A percentile compares a stretch with the other conserved stretches of the same genome.
These are phyloP conservation scores for Chaenogobius annularis DNA, from an alignment of 2,113 vertebrate species.

Conservation along the genomic window DNA sequence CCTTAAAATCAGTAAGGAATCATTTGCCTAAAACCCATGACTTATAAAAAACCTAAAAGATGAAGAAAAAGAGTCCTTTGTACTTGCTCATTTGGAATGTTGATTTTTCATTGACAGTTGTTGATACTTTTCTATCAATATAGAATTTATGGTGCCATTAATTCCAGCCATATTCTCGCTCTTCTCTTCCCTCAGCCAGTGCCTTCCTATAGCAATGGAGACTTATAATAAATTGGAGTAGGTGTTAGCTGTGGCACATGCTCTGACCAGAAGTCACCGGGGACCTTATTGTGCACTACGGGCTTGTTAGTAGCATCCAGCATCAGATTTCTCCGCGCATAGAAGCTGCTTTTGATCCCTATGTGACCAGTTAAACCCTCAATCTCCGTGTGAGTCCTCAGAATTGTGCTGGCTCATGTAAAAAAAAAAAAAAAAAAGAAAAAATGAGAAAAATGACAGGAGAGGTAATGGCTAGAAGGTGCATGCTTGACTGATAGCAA, in stretches of 20 bases:
- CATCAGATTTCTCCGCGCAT: constrained; percentile 24
- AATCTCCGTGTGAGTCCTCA: constrained; percentile 12
- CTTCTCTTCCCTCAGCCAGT: constrained; percentile 9
- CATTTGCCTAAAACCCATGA: too few relatives aligned
- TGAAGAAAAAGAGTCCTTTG: too few relatives aligned
- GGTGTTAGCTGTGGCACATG: constrained; percentile 26
- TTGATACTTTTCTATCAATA: too few relatives aligned
- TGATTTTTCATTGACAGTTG: too few relatives aligned
- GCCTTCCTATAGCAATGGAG: constrained; percentile 18
- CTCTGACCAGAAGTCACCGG: constrained; percentile 38
- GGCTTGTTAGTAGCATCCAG: constrained; percentile 53
- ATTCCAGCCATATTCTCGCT: constrained; percentile 3
- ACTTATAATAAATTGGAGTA: constrained; percentile 39
- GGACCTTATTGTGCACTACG: constrained; percentile 14
- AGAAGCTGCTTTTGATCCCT: constrained; percentile 39
- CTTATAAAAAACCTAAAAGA: too few relatives aligned
- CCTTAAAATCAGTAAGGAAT: too few relatives aligned
- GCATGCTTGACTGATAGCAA: constrained; percentile 9
- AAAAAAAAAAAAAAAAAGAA: background rate
- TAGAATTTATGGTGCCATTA: too few relatives aligned
- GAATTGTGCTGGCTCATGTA: constrained; percentile 30
- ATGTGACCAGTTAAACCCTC: constrained; percentile 49
- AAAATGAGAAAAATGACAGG: constrained; percentile 18
- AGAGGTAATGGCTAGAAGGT: constrained; percentile 2
- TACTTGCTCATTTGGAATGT: too few relatives aligned